These are phyloP conservation scores for Anarsia innoxiella DNA, from an alignment of 2,888 invertebrate genomes.

Conservation along the genomic window DNA sequence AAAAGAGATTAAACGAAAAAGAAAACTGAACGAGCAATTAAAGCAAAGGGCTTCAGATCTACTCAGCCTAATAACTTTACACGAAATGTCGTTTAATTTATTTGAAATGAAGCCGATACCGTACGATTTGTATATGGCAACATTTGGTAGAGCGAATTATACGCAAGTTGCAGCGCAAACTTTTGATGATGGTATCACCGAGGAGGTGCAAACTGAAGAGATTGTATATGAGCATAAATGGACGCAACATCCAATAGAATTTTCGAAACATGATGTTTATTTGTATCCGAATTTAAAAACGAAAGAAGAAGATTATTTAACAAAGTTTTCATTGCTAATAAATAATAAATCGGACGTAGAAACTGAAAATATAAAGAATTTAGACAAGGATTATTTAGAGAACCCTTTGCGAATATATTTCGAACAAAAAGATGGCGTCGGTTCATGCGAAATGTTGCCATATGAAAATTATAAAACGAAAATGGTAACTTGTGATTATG, in stretches of 20 bases:
- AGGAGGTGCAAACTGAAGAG: slow-evolving; percentile 59
- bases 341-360: slow-evolving; percentile 22
- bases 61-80: slow-evolving; percentile 56
- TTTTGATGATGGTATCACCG: slow-evolving; percentile 56
- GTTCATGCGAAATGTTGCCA: slow-evolving; percentile 46
- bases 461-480: slow-evolving; percentile 44
- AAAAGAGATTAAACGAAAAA: slow-evolving; percentile 46
- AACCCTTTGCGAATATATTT: slow-evolving; percentile 54
- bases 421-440: slow-evolving; percentile 63
- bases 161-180: slow-evolving; percentile 58
- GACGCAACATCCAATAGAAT: slow-evolving; percentile 61
- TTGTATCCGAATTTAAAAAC: slow-evolving; percentile 23
- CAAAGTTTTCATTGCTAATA: slow-evolving; percentile 41
- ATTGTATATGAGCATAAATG: slow-evolving; percentile 44
- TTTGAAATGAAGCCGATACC: slow-evolving; percentile 69
- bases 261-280: slow-evolving; percentile 45
- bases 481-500: slow-evolving; percentile 42
- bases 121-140: slow-evolving; percentile 63
- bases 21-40: slow-evolving; percentile 37
- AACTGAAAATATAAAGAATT: slow-evolving; percentile 21
- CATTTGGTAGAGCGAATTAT: slow-evolving; percentile 56
- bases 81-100: slow-evolving; percentile 57
- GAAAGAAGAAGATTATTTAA: slow-evolving; percentile 38
- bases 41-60: slow-evolving; percentile 56
- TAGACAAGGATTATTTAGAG: slow-evolving; percentile 36